Conservation (phyloP, 2,888 invertebrate species). For the Platycheirus rosarum region DNA sequence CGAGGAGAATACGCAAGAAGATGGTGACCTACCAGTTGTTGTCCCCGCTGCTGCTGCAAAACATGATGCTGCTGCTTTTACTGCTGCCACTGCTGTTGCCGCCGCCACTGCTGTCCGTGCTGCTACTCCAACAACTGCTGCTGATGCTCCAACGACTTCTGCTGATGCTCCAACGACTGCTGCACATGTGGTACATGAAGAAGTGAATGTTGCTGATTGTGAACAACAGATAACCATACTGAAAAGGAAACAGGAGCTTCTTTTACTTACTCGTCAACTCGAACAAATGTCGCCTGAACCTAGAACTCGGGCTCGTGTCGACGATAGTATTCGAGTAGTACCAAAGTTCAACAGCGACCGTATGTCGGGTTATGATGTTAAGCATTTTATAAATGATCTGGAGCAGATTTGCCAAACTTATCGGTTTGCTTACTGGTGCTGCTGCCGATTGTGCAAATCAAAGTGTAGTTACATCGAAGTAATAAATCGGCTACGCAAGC, state of each 20-base stretch:
- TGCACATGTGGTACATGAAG: background rate
- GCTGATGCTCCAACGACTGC: background rate
- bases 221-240: background rate
- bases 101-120: no score
- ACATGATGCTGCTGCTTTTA: no score
- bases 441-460: conserved; percentile 3
- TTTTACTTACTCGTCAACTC: background rate
- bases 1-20: no score
- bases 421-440: background rate
- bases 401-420: conserved; percentile 15
- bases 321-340: background rate
- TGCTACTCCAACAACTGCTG: background rate
- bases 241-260: conserved; percentile 11
- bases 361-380: conserved; percentile 19
- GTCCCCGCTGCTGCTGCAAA: no score
- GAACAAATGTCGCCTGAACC: conserved; percentile 13
- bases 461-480: background rate
- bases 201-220: conserved; percentile 2
- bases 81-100: no score
- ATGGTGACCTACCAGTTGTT: no score
- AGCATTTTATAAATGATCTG: conserved; percentile 17
- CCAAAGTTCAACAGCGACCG: background rate
- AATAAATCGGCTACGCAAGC: conserved; percentile 12
- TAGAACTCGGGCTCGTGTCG: background rate
- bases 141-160: background rate